Base-by-base conservation (phyloP, 2,797 vertebrate species). In the Catamblyrhynchus diadema region DNA sequence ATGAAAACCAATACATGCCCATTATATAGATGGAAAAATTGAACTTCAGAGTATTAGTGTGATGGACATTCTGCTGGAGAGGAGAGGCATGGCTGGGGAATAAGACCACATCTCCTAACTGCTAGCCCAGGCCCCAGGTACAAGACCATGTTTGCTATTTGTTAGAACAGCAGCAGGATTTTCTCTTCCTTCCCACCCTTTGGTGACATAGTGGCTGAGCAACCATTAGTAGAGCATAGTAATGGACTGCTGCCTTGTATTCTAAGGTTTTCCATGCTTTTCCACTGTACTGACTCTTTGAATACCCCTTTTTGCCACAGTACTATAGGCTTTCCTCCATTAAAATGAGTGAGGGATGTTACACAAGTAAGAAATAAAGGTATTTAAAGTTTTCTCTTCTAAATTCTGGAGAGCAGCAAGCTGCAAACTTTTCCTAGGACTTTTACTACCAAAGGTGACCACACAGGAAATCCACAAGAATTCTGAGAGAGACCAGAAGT, bases 11-110 rank as follows among this genome's bases (percentile, higher is more conserved):
- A 4, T 62, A 37, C 25, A 25, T 41, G 60, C 19, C 35, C 25
- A 23, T 95, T 93, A 89, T 82, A 77, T 28, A 90, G 86, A 84
- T 75, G 35, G 42, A 86, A 53, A 86, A 78, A 74, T 1, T 79
- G 64, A 65, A 57, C 44, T 71, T 74, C 6, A 30, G 57, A 74
- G 27, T 45, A 27, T 28, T 28, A 21, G 7, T 16, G 8, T 72
- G 48, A 44, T 51, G 6, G 10, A 39, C 23, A 10, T 42, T 84
- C 41, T 4, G 2, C 28, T 56, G 88, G 48, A 86, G 47, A 67
- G 47, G 41, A 78, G 42, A 61, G 15, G 9, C 45, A 14, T 41
- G 14, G 27, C 51, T 70, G 37, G 59, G 54, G 24, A 74, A 25
- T 53, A 50, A 33, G 25, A 59, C 14, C 12, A 19, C 0, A 0